These are phyloP conservation scores for Parus major DNA, from an alignment of 2,113 vertebrate genomes.

Conservation along the genomic window DNA sequence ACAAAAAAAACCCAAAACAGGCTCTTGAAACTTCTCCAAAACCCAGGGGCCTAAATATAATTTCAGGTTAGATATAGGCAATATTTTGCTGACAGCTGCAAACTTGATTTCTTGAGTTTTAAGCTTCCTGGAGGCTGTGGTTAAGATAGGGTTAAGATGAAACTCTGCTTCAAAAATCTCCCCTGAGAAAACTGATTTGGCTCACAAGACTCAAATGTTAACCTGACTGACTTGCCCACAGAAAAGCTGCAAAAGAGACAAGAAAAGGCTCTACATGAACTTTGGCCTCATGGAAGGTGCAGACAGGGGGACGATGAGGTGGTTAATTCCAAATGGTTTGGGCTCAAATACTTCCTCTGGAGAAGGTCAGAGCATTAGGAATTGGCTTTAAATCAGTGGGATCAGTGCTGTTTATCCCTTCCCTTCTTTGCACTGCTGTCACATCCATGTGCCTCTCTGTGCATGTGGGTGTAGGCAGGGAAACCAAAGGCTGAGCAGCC, in stretches of 20 bases:
- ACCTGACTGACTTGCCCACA: neutral
- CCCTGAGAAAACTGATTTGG: neutral
- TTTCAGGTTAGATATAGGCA: neutral
- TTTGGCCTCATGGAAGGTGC: neutral
- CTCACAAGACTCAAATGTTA: neutral
- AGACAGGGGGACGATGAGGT: neutral
- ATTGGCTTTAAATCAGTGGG: neutral
- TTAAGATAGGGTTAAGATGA: neutral
- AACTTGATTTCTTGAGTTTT: neutral
- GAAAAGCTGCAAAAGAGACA: neutral
- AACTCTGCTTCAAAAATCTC: neutral
- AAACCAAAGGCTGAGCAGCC: neutral
- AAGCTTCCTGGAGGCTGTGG: constrained; percentile 32
- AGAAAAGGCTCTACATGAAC: neutral
- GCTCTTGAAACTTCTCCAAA: neutral
- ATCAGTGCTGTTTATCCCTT: neutral
- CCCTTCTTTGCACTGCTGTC: neutral
- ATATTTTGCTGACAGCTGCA: constrained; percentile 16
- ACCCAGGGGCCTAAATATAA: neutral
- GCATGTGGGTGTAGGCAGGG: rapidly evolving
- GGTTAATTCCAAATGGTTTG: neutral
- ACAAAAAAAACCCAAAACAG: neutral
- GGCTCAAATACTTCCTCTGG: neutral
- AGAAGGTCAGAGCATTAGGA: neutral
- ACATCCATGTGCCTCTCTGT: neutral